Evolutionary conservation across 92 coral and sea anemone genomes (phyloP), one percentile per base, ranked within the genome.

Genomic region (Porites rus): DNA sequence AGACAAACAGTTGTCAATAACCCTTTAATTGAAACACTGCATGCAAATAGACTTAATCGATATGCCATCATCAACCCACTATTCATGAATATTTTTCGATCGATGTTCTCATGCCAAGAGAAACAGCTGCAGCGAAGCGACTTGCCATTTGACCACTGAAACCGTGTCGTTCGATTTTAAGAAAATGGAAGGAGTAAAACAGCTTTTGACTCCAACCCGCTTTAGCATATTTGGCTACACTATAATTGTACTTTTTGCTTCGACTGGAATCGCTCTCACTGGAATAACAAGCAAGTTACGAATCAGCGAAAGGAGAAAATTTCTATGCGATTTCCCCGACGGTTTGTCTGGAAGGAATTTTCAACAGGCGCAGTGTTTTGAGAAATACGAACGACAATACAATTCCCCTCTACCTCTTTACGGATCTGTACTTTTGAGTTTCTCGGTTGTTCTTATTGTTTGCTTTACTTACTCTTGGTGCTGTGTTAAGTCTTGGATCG

Each of bases 311-410:
- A 13, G 81, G 56, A 71, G 77, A 25, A 24, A 82, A 2, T 87
- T 87, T 75, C 81, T 63, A 53, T 87, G 91, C 78, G 58, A 87
- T 70, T 74, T 72, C 62, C 38, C 46, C 11, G 70, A 64, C 46
- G 43, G 86, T 8, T 16, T 65, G 13, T 10, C 80, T 0, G 79
- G 83, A 71, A 69, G 83, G 78, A 51, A 19, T 22, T 83, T 58
- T 43, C 77, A 81, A 43, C 81, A 77, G 19, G 83, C 84, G 9
- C 59, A 54, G 14, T 91, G 94, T 65, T 87, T 75, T 69, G 78
- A 83, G 50, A 54, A 83, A 65, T 91, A 91, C 72, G 91, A 91
- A 8, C 86, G 77, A 62, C 24, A 46, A 38, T 86, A 91, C 73
- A 87, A 87, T 72, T 71, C 81, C 19, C 88, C 91, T 28, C 51